phyloP scores from a whole-genome alignment of 2,113 vertebrate species.

The Sylvia atricapilla region DNA sequence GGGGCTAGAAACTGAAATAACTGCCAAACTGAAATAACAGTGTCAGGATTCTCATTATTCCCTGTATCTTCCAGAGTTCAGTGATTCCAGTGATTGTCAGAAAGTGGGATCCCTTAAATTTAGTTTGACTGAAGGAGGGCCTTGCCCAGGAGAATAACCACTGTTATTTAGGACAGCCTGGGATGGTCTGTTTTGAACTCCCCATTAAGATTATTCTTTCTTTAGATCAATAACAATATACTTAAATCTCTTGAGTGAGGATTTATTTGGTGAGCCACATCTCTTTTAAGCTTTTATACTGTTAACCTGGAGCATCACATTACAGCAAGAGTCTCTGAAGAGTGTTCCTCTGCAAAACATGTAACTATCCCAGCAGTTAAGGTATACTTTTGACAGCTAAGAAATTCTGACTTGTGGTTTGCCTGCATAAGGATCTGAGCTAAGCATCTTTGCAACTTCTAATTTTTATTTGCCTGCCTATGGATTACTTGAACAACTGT shows the following conservation, averaged over 20 bases:
- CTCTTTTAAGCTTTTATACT: background rate
- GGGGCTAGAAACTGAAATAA: background rate
- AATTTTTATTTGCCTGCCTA: background rate
- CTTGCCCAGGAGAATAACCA: background rate
- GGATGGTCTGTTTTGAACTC: background rate
- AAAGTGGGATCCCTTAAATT: background rate
- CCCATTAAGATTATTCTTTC: background rate
- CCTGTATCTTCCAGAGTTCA: background rate
- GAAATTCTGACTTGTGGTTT: background rate
- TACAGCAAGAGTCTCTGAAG: background rate
- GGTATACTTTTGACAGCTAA: background rate
- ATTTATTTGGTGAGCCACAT: background rate
- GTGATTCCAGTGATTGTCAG: rapidly evolving
- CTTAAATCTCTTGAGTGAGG: background rate
- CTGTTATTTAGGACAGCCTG: background rate
- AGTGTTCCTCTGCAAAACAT: background rate
- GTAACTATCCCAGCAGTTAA: background rate
- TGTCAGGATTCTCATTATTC: background rate
- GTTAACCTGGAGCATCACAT: background rate
- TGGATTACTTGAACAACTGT: background rate
- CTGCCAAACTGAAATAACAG: background rate
- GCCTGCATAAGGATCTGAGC: background rate
- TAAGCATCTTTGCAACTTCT: background rate
- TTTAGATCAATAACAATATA: background rate
- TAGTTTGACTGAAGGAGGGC: background rate